Evolutionary conservation across 2,888 invertebrate genomes (phyloP), one percentile per base, ranked within the genome.

Genomic region (Nemoura dubitans): DNA sequence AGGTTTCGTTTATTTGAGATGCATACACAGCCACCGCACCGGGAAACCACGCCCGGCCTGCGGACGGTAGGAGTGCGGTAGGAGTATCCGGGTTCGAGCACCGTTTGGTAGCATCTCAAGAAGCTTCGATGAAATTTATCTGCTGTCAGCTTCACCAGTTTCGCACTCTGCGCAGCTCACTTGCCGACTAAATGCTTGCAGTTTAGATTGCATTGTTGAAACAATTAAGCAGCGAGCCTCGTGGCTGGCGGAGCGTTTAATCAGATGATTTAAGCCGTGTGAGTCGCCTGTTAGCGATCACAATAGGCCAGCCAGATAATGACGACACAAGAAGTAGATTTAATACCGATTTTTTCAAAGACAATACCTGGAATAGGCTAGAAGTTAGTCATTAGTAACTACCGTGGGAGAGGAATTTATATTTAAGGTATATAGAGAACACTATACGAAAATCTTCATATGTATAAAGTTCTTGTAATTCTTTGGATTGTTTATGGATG

Each of bases 321-420:
- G n/a, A 81, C 28, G 81, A 81, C 28, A 81, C 30, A 59, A 59
- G 81, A n/a, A 81, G 28, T 78, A 78, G 78, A 78, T 78, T 81
- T 81, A 81, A 81, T 81, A 29, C 30, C 2, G 5, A 28, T 78
- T 78, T 81, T 81, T 81, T 30, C 30, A 81, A 81, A 59, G 59
- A 59, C 29, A 28, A 27, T 81, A 30, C 28, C 30, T 29, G 29
- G 81, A 81, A 81, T 59, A 59, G 59, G 59, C 59, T 21, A 21
- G 21, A 78, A 78, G 78, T 27, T 78, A 78, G 26, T 78, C 27
- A 3, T 10, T 78, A 59, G 59, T 25, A 10, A 28, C 81, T 7
- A 81, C 81, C 81, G 81, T 81, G 81, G 81, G 81, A 81, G n/a
- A 81, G 30, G 81, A 81, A 81, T 81, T 2, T n/a, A 30, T 81